Conservation (phyloP, 1,140 invertebrate species). For the Diuraphis noxia region DNA sequence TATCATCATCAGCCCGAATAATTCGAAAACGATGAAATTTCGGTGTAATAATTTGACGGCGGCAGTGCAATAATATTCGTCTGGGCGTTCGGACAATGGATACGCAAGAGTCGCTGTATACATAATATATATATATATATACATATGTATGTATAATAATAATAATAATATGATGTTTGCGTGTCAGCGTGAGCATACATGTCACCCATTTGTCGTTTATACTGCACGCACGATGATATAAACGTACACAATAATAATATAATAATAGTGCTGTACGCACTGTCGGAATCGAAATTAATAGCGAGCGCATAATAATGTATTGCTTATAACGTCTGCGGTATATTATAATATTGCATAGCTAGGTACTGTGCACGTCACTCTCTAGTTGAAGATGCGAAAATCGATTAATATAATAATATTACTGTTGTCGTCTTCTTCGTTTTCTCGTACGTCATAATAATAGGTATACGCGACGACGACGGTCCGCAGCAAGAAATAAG, state of each 20-base stretch:
- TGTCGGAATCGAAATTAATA: slow-evolving; percentile 30
- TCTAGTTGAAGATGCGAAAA: neutral
- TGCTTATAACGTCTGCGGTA: neutral
- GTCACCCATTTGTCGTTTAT: neutral
- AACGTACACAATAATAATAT: neutral
- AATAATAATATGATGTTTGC: neutral
- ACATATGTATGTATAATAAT: neutral
- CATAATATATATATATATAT: too few relatives aligned
- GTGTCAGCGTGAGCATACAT: neutral
- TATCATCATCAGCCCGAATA: neutral
- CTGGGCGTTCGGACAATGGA: slow-evolving; percentile 33
- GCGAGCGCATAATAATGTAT: neutral
- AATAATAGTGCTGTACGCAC: neutral
- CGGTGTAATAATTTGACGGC: slow-evolving; percentile 13
- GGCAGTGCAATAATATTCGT: neutral
- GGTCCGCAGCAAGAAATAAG: neutral
- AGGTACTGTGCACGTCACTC: neutral
- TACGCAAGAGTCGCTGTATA: neutral
- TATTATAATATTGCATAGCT: neutral
- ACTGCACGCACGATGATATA: neutral
- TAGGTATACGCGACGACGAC: neutral
- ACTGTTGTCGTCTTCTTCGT: neutral
- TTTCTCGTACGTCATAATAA: too few relatives aligned
- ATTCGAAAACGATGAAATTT: slow-evolving; percentile 19
- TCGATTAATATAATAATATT: slow-evolving; percentile 36